A percentile compares a stretch with the other conserved stretches of the same genome.
phyloP scores from a whole-genome alignment of 2,888 invertebrate species.

The Drosophila dives region DNA sequence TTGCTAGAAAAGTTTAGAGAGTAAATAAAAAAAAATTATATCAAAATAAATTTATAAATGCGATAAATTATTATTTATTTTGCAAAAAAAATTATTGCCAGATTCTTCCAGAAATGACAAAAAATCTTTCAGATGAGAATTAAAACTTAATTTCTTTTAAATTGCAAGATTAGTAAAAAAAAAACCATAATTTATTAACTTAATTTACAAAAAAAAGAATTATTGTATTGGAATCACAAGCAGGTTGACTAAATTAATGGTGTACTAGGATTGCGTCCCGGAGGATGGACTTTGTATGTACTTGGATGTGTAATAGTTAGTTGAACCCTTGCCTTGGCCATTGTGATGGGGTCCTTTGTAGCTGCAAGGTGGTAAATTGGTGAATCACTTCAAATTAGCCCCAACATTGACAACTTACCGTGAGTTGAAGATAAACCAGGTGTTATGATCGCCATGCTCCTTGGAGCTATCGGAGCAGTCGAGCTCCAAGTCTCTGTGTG shows the following conservation, averaged over 20 bases:
- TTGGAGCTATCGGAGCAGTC: slow-evolving; percentile 16
- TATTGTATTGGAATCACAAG: background rate
- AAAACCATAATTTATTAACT: slow-evolving; percentile 4
- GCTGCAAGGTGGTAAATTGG: slow-evolving; percentile 39
- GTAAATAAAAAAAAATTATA: background rate
- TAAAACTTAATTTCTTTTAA: background rate
- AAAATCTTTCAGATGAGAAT: background rate
- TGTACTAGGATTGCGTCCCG: slow-evolving; percentile 6
- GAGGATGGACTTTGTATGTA: slow-evolving; percentile 40
- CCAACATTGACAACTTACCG: slow-evolving; percentile 55
- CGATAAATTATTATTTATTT: background rate
- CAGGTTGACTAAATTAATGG: background rate
- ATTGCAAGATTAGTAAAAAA: background rate
- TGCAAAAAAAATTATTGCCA: background rate
- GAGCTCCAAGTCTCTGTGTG: slow-evolving; percentile 3
- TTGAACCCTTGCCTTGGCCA: slow-evolving; percentile 5
- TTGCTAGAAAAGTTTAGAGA: background rate
- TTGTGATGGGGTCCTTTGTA: slow-evolving; percentile 74
- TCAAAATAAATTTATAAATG: too few relatives aligned
- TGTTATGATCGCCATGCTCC: slow-evolving; percentile 33
- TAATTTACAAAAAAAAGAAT: slow-evolving; percentile 2
- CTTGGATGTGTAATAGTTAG: slow-evolving; percentile 68
- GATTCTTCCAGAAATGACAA: too few relatives aligned
- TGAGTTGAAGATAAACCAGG: slow-evolving; percentile 81
- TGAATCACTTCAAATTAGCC: rapidly evolving